phyloP scores from a whole-genome alignment of 2,113 vertebrate genomes.

The Saccopteryx leptura region DNA sequence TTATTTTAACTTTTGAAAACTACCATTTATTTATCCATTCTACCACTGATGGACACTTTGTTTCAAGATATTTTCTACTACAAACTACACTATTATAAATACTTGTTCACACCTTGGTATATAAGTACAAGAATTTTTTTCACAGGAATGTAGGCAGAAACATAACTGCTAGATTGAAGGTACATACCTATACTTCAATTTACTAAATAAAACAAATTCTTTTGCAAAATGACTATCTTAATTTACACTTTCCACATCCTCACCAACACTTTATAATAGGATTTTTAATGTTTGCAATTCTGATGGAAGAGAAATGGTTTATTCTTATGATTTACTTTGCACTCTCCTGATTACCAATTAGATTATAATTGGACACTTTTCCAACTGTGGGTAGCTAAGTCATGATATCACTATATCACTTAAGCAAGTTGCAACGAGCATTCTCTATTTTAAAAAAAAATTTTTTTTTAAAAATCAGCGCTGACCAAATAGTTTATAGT shows the following conservation, averaged over 20 bases:
- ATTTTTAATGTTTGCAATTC: conserved; percentile 33
- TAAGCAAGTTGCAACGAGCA: background rate
- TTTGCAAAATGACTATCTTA: conserved; percentile 49
- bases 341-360: conserved; percentile 33
- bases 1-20: conserved; percentile 46
- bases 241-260: conserved; percentile 11
- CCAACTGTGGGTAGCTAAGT: background rate
- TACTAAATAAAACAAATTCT: background rate
- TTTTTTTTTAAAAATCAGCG: too few relatives aligned
- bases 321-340: conserved; percentile 21
- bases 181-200: background rate
- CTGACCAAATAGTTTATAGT: too few relatives aligned
- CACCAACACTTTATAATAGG: background rate
- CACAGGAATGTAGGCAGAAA: background rate
- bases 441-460: background rate
- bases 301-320: conserved; percentile 34
- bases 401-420: background rate
- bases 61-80: conserved; percentile 26
- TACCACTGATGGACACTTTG: background rate
- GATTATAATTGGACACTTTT: conserved; percentile 19
- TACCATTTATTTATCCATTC: background rate
- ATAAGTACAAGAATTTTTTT: background rate
- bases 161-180: background rate
- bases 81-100: background rate
- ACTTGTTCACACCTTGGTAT: background rate